Evolutionary conservation across 2,888 invertebrate genomes (phyloP), one percentile per base, ranked within the genome.

Genomic region (Lasioglossum zephyrum): DNA sequence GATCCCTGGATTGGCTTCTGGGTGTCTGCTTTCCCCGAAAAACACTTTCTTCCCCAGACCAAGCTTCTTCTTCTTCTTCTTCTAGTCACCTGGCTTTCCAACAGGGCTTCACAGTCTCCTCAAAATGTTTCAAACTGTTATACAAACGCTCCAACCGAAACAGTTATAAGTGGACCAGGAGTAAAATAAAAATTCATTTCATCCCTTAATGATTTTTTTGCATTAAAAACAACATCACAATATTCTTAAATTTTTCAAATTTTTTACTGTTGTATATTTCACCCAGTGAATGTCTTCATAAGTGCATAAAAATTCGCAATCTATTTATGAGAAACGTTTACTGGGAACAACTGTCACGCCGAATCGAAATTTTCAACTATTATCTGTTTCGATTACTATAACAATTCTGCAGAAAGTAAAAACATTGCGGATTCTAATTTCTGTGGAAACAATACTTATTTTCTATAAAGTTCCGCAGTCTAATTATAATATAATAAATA

Each of bases 1-100:
- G 88, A 87, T 87, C 85, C 82, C 79, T 89, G 81, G 88, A 86
- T 81, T 91, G 88, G 91, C 89, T 91, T 91, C 81, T 90, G 85
- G 82, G 87, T 91, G 89, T 89, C 87, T 72, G 91, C 91, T 90
- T 90, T 76, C 44, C 74, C 80, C 72, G 41, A 73, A 49, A 82
- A 84, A 77, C 74, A 79, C 63, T 72, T n/a, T 44, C 13, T 73
- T 83, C 22, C 47, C n/a, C 8, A 36, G 53, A 73, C 70, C 70
- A 11, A 41, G 41, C 70, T 69, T 69, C 39, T 31, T 16, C 47
- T 47, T 47, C 47, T 60, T 16, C 47, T 47, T 47, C 47, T 47
- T 53, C 36, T 44, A n/a, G n/a, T 70, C 73, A 44, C 47, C n/a
- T 57, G 60, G 31, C 47, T 75, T 41, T 22, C 49, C 73, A 31